A percentile compares a stretch with the other conserved stretches of the same genome.
Conservation (phyloP, 2,888 invertebrate genomes). For the Euproctis similis region DNA sequence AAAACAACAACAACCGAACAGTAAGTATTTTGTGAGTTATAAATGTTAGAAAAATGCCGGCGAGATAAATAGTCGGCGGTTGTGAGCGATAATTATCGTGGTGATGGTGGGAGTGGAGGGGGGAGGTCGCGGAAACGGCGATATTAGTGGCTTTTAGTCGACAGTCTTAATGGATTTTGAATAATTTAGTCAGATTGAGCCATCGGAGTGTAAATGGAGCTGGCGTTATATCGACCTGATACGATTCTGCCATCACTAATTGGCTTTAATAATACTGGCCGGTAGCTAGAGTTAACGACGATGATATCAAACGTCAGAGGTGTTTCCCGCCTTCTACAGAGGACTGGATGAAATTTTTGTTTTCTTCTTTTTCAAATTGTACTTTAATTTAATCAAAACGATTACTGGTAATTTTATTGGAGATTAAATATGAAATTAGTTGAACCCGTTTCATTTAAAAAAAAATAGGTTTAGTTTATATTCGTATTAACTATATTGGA, state of each 20-base stretch:
- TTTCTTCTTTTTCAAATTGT: too few relatives aligned
- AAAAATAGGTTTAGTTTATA: too few relatives aligned
- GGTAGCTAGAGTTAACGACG: too few relatives aligned
- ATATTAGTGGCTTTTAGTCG: constrained; percentile 59
- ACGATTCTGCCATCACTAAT: not conserved
- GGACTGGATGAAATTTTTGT: too few relatives aligned
- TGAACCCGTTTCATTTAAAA: too few relatives aligned
- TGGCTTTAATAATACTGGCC: constrained; percentile 1
- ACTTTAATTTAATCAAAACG: too few relatives aligned
- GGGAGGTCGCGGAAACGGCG: constrained; percentile 51
- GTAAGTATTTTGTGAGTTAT: constrained; percentile 10
- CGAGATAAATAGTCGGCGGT: constrained; percentile 28
- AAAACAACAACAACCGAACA: constrained; percentile 18
- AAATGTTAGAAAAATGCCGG: constrained; percentile 21
- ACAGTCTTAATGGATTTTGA: constrained; percentile 48
- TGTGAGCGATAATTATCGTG: constrained; percentile 25
- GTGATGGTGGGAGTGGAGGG: too few relatives aligned
- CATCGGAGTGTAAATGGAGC: constrained; percentile 17
- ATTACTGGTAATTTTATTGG: too few relatives aligned
- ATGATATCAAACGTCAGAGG: too few relatives aligned
- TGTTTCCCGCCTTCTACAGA: too few relatives aligned
- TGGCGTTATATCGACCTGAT: constrained; percentile 3
- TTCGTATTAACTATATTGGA: too few relatives aligned
- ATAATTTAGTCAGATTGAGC: constrained; percentile 45
- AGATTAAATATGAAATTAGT: too few relatives aligned